Base-by-base conservation (phyloP, 1,140 invertebrate genomes). In the Lerema accius region DNA sequence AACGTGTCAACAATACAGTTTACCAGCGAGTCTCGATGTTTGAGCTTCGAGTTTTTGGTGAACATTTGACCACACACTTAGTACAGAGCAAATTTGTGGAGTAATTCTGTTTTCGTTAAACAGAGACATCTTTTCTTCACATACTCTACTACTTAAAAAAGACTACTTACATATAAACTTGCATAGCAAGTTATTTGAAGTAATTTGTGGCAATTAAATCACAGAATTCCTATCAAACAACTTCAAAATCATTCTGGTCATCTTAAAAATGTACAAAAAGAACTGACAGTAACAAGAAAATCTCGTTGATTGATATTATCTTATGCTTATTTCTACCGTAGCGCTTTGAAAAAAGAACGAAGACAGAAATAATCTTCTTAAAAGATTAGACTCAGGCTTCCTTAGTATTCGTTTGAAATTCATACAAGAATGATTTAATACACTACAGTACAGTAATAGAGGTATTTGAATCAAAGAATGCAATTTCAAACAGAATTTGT, bases 401-500 rank as follows among this genome's bases (percentile, higher is more conserved):
- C 28, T 32, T 32, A 10, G 28, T 32, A 32, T 32, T 32, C 28
- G 7, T 32, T 32, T 32, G 28, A n/a, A n/a, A n/a, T 32, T 32
- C 3, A 9, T 32, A 32, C 28, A 32, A 23, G n/a, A n/a, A n/a
- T n/a, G n/a, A n/a, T n/a, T n/a, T 23, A 23, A 23, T 23, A 23
- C 2, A 23, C n/a, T n/a, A n/a, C n/a, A 5, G 19, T 23, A 23
- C 19, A 23, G 19, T 23, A 23, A 23, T 23, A 5, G 19, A 23
- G 4, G 28, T 7, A 1, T 32, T 32, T 32, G 28, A 32, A 32
- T 32, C 28, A 6, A 45, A 4, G 15, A 45, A 17, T 23, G 14
- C 50, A 19, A 17, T 37, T 53, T 53, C 15, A 17, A 50, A 50
- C 17, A n/a, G 19, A 50, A n/a, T 32, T 50, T 15, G 19, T 32